Conservation (phyloP, 2,888 invertebrate genomes). For the Dilophus febrilis region DNA sequence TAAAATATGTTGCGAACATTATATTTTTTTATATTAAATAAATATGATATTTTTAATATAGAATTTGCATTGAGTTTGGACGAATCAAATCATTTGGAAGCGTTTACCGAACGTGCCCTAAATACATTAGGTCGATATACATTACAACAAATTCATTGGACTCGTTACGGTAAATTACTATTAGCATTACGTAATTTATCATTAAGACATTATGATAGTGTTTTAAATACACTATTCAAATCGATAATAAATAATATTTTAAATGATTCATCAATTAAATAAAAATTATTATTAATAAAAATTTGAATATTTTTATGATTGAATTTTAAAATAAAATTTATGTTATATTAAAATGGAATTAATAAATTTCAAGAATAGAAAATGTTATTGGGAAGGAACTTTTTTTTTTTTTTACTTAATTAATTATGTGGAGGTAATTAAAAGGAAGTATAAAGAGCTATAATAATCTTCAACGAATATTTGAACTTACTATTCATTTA, state of each 20-base stretch:
- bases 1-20: background rate
- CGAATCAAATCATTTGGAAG: conserved; percentile 20
- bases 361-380: too few species aligned
- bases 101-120: conserved; percentile 23
- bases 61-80: conserved; percentile 21
- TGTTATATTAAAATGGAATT: too few species aligned
- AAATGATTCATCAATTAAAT: too few species aligned
- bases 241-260: conserved; percentile 17
- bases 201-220: conserved; percentile 21
- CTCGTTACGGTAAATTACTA: conserved; percentile 25
- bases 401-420: too few species aligned
- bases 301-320: too few species aligned
- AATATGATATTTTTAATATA: conserved; percentile 9
- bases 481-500: too few species aligned
- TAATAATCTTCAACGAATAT: too few species aligned
- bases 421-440: too few species aligned
- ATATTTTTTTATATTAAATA: background rate
- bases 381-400: too few species aligned
- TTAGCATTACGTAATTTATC: conserved; percentile 24
- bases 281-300: too few species aligned
- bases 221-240: conserved; percentile 22
- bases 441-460: too few species aligned
- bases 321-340: too few species aligned
- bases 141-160: conserved; percentile 24
- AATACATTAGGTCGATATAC: conserved; percentile 25